Evolutionary conservation across 2,113 vertebrate species (phyloP).

Genomic region (Cromileptes altivelis): DNA sequence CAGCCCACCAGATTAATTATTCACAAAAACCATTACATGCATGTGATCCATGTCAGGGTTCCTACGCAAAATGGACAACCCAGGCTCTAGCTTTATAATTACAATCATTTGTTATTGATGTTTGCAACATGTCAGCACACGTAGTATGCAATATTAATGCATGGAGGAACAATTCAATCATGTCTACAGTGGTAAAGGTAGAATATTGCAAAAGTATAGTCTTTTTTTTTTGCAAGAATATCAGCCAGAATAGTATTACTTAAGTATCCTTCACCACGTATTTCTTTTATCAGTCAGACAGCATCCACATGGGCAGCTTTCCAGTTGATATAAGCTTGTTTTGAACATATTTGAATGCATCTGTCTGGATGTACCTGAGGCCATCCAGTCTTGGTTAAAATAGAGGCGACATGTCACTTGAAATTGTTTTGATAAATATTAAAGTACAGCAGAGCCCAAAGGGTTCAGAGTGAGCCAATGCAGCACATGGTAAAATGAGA

Average conservation of each 20-base stretch:
- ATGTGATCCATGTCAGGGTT: constrained; percentile 63
- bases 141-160: constrained; percentile 55
- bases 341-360: constrained; percentile 53
- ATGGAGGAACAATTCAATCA: constrained; percentile 44
- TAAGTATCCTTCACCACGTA: neutral
- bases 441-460: constrained; percentile 67
- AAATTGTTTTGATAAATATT: constrained; percentile 81
- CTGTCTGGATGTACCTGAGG: constrained; percentile 51
- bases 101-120: constrained; percentile 69
- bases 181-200: constrained; percentile 7
- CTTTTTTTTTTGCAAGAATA: constrained; percentile 29
- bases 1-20: constrained; percentile 73
- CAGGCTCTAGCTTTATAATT: constrained; percentile 56
- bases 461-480: constrained; percentile 50
- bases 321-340: constrained; percentile 47
- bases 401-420: constrained; percentile 70
- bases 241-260: constrained; percentile 14
- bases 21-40: constrained; percentile 72
- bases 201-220: constrained; percentile 22
- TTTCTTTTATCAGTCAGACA: constrained; percentile 5
- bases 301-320: constrained; percentile 15
- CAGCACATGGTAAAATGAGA: constrained; percentile 22
- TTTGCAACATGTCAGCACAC: constrained; percentile 39
- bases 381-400: constrained; percentile 52
- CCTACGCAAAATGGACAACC: constrained; percentile 41